These are phyloP conservation scores for Cervus canadensis DNA, from an alignment of 2,113 vertebrate species.

Conservation along the genomic window DNA sequence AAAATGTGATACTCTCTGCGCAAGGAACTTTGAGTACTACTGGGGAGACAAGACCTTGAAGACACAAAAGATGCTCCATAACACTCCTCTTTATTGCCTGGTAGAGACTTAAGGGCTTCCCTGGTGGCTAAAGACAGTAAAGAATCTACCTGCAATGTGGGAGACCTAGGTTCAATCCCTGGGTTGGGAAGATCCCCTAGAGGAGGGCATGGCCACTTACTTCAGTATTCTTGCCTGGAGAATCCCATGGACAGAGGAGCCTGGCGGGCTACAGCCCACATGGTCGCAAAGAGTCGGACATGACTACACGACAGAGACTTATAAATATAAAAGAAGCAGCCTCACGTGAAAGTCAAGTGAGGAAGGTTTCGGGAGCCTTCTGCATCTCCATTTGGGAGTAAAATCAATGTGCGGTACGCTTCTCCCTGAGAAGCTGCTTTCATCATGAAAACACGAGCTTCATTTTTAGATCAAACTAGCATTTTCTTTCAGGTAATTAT, in stretches of 20 bases:
- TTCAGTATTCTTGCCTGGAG: background rate
- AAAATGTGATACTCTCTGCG: background rate
- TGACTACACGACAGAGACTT: background rate
- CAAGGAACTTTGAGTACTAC: background rate
- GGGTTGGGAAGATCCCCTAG: background rate
- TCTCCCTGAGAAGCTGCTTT: background rate
- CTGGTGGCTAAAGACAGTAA: background rate
- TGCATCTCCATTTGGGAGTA: background rate
- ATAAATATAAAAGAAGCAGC: background rate
- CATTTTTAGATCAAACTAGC: background rate
- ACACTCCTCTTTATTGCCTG: background rate
- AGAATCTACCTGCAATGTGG: background rate
- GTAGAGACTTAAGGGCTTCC: background rate
- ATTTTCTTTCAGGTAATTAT: background rate
- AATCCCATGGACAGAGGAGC: background rate
- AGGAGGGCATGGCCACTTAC: background rate
- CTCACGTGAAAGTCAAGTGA: background rate
- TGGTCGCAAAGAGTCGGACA: background rate
- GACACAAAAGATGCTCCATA: background rate
- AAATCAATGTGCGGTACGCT: background rate
- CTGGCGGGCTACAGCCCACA: background rate
- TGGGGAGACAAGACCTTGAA: background rate
- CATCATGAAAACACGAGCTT: conserved; percentile 23
- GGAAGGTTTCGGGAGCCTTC: background rate
- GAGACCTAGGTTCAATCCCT: background rate